These are phyloP conservation scores for Thripadectes ignobilis DNA, from an alignment of 2,797 vertebrate species.

Conservation along the genomic window DNA sequence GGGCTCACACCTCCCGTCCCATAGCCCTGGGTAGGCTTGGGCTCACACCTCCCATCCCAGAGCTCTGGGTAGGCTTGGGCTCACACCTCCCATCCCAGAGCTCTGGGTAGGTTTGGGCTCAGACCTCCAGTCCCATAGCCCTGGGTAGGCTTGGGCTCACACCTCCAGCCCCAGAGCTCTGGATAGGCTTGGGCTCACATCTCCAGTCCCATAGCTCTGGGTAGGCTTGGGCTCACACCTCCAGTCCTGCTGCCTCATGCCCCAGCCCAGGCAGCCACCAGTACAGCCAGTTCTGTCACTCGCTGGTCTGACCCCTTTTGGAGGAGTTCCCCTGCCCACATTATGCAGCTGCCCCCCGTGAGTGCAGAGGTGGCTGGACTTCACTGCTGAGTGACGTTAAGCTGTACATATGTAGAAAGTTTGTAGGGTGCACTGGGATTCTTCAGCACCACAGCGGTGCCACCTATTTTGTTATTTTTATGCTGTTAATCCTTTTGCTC, in stretches of 20 bases:
- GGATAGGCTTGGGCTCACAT: background rate
- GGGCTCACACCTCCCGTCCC: too few relatives aligned
- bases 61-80: too few relatives aligned
- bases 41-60: background rate
- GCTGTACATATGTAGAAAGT: slow-evolving; percentile 61
- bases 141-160: too few relatives aligned
- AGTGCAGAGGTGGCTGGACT: background rate
- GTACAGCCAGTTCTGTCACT: background rate
- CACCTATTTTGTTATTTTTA: fast-evolving
- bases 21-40: background rate
- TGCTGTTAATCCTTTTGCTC: slow-evolving; percentile 37
- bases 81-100: background rate
- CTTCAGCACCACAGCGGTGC: background rate
- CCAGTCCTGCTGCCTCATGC: background rate
- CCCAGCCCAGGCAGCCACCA: background rate
- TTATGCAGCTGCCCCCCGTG: background rate
- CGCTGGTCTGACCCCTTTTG: background rate
- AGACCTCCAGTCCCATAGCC: background rate
- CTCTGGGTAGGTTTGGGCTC: background rate
- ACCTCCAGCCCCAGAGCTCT: background rate
- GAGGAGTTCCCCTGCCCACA: background rate
- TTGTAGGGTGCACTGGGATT: slow-evolving; percentile 19
- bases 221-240: too few relatives aligned
- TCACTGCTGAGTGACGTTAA: background rate
- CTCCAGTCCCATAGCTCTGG: background rate